Evolutionary conservation across 2,797 vertebrate species (phyloP).

Genomic region (Cyclura pinguis): DNA sequence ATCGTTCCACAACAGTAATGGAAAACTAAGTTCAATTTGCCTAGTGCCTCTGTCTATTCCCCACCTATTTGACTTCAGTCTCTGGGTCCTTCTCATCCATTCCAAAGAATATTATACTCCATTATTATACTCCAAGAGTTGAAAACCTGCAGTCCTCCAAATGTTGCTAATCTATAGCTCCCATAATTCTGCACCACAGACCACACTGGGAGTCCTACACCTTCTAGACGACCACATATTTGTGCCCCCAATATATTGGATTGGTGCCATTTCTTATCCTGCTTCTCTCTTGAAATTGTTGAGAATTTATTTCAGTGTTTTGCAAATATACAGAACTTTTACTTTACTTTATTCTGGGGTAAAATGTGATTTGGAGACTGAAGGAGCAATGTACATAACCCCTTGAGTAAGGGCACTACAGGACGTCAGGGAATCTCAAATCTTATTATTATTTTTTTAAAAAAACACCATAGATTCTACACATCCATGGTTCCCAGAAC

Average conservation of each 20-base stretch:
- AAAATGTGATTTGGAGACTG: neutral
- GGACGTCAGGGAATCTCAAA: neutral
- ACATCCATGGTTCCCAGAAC: neutral
- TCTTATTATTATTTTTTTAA: neutral
- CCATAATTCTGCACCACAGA: neutral
- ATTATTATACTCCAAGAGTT: neutral
- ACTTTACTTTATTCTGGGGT: neutral
- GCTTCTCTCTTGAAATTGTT: slow-evolving; percentile 5
- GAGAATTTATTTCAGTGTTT: neutral
- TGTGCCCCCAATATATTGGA: too few species aligned
- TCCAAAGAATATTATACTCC: neutral
- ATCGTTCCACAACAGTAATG: neutral
- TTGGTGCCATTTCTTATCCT: neutral
- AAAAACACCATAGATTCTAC: neutral
- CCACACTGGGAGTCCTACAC: neutral
- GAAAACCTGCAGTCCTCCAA: neutral
- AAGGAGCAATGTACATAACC: neutral
- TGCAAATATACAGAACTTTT: neutral
- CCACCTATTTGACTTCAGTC: neutral
- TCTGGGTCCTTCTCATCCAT: neutral
- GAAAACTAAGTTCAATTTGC: neutral
- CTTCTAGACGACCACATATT: neutral
- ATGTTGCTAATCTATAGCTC: neutral
- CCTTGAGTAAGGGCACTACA: neutral
- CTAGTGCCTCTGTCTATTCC: neutral